These are phyloP conservation scores for Thomomys bottae DNA, from an alignment of 2,113 vertebrate genomes.

Conservation along the genomic window DNA sequence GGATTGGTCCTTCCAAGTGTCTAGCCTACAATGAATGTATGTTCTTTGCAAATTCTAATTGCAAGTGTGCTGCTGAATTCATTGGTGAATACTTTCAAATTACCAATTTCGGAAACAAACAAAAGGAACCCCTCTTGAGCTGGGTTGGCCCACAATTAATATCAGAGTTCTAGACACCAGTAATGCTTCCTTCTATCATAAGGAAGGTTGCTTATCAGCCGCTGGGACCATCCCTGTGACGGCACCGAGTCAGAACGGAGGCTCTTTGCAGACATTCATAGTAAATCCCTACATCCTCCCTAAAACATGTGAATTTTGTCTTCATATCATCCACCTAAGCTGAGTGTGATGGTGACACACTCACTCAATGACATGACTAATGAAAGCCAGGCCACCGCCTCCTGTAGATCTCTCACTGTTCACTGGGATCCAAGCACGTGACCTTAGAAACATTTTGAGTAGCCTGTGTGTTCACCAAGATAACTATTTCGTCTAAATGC, in stretches of 20 bases:
- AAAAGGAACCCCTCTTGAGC: not conserved
- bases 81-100: not conserved
- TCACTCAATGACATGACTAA: not conserved
- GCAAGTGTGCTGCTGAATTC: not conserved
- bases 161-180: not conserved
- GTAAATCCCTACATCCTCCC: not conserved
- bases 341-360: no score
- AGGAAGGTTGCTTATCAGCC: not conserved
- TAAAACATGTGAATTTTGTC: not conserved
- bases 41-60: not conserved
- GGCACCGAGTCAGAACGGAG: not conserved
- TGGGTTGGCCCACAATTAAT: no score
- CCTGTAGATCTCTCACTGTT: not conserved
- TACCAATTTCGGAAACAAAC: not conserved
- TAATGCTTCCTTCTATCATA: not conserved
- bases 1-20: no score
- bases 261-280: not conserved
- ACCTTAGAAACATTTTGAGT: not conserved
- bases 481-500: not conserved
- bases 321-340: not conserved
- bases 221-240: fast-evolving
- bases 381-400: not conserved
- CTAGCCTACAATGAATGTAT: not conserved
- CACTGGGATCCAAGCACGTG: not conserved
- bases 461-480: no score